Percentiles rank a stretch among this genome's conserved stretches.
Evolutionary conservation across 2,888 invertebrate genomes (phyloP).

Genomic region (Metallyticus violacea): DNA sequence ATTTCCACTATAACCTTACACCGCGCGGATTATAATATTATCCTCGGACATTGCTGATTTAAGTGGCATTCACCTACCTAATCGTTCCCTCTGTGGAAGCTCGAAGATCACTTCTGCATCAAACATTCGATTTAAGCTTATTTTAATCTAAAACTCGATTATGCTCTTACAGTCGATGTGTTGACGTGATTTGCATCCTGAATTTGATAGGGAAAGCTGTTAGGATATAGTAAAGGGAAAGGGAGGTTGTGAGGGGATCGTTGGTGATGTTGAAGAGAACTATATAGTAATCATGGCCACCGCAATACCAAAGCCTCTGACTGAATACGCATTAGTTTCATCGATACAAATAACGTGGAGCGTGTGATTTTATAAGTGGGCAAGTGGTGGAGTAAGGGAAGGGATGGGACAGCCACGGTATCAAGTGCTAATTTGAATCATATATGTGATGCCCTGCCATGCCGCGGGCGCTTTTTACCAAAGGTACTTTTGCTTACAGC

Average conservation of each 20-base stretch:
- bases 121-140: background rate
- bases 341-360: background rate
- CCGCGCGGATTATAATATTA: background rate
- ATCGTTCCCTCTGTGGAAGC: background rate
- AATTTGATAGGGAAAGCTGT: background rate
- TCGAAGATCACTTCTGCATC: background rate
- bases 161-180: background rate
- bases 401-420: background rate
- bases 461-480: background rate
- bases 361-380: background rate
- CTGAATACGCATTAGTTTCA: background rate
- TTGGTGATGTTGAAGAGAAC: background rate
- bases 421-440: slow-evolving; percentile 15
- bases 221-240: background rate
- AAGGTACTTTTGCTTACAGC: background rate
- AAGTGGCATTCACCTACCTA: background rate
- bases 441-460: background rate
- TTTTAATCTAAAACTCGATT: background rate
- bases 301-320: background rate
- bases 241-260: too few species aligned
- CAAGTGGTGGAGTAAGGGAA: too few species aligned
- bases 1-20: background rate
- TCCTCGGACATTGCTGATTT: background rate
- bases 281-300: background rate
- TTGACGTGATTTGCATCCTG: background rate